A percentile compares a stretch with the other conserved stretches of the same genome.
Evolutionary conservation across 2,113 vertebrate species (phyloP).

Genomic region (Pseudolaguvia tuberculata): DNA sequence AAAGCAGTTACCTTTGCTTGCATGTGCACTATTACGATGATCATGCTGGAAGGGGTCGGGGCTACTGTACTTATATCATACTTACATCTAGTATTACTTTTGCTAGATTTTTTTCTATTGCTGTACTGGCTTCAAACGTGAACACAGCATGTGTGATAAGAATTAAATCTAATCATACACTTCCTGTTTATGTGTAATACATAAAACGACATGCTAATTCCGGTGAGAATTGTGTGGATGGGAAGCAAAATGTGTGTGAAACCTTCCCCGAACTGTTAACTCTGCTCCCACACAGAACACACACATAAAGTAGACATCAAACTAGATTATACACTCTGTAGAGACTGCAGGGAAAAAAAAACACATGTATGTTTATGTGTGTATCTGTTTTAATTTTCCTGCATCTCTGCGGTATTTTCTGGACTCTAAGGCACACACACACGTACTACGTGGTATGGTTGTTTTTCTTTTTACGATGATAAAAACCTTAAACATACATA

Average conservation of each 20-base stretch:
- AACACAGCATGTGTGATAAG: too few relatives aligned
- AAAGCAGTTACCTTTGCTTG: too few relatives aligned
- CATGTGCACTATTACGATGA: too few relatives aligned
- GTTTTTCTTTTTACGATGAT: too few relatives aligned
- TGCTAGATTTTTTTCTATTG: background rate
- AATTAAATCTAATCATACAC: too few relatives aligned
- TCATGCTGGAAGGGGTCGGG: too few relatives aligned
- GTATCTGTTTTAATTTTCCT: conserved; percentile 26
- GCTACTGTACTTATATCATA: too few relatives aligned
- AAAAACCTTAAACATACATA: too few relatives aligned
- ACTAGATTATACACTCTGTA: background rate
- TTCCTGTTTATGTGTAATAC: too few relatives aligned
- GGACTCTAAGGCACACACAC: background rate
- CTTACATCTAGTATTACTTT: too few relatives aligned
- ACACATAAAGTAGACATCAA: conserved; percentile 36
- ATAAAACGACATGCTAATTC: background rate
- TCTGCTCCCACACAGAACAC: conserved; percentile 23
- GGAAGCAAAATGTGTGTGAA: conserved; percentile 17
- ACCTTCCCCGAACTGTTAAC: conserved; percentile 48
- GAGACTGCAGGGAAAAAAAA: conserved; percentile 7
- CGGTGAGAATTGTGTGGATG: background rate
- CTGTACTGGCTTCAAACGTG: too few relatives aligned
- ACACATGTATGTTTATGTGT: conserved; percentile 25
- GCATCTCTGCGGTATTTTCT: conserved; percentile 12
- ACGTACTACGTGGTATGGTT: too few relatives aligned